Evolutionary conservation across 2,797 vertebrate genomes (phyloP).

Genomic region (Squalus acanthias): DNA sequence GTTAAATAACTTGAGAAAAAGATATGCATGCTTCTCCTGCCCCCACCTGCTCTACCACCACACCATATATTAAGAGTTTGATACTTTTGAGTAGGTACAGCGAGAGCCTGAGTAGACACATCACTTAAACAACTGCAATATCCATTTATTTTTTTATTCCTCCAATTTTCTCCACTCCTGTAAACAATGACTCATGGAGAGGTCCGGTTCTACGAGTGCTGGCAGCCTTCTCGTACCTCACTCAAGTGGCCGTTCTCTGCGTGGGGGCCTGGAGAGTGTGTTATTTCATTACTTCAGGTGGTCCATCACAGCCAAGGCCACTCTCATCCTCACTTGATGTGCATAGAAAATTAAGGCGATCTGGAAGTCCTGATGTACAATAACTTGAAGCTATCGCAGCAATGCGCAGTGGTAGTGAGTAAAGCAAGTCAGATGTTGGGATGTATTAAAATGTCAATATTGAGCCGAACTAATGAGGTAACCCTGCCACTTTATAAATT

Average conservation of each 20-base stretch:
- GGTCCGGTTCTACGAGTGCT: background rate
- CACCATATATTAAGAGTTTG: background rate
- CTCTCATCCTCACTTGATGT: background rate
- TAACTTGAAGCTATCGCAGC: background rate
- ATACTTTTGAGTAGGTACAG: background rate
- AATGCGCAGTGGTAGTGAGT: background rate
- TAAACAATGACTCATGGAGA: background rate
- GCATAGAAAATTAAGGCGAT: background rate
- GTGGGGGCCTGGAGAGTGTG: background rate
- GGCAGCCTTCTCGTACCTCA: background rate
- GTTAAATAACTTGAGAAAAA: background rate
- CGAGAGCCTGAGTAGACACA: background rate
- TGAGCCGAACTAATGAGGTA: background rate
- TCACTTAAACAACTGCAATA: no score
- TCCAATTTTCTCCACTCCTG: background rate
- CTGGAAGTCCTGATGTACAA: background rate
- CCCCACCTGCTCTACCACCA: background rate
- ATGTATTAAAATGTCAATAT: constrained; percentile 7
- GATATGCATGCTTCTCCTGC: background rate
- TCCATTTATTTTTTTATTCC: background rate
- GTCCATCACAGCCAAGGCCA: background rate
- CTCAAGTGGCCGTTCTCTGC: background rate
- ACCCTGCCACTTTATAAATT: background rate
- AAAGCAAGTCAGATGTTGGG: background rate
- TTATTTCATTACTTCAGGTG: background rate